phyloP scores from a whole-genome alignment of 2,888 invertebrate species.

The Callyntrura guangdongensis region DNA sequence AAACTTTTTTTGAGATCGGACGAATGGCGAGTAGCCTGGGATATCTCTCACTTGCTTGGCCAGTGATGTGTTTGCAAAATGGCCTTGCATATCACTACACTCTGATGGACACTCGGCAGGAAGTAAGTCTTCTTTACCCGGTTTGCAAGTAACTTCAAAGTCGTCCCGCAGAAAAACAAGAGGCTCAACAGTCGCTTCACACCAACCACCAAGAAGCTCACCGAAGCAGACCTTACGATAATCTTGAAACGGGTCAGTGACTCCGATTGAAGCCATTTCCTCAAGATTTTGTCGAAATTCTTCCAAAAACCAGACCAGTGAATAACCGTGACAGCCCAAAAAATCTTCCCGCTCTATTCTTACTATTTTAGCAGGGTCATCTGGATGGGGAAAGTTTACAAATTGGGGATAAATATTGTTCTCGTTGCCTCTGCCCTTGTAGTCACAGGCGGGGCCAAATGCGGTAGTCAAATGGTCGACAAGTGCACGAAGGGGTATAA shows the following conservation, averaged over 20 bases:
- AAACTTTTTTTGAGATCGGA: background rate
- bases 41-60: background rate
- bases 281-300: background rate
- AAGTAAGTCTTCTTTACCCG: no score
- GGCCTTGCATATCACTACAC: slow-evolving; percentile 21
- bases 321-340: slow-evolving; percentile 21
- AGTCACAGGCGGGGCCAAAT: background rate
- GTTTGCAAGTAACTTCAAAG: background rate
- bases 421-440: background rate
- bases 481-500: background rate
- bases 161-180: slow-evolving; percentile 10
- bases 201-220: slow-evolving; percentile 19
- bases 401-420: background rate
- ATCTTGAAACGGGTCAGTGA: background rate
- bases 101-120: background rate
- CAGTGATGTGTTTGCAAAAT: background rate
- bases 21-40: background rate
- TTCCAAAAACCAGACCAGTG: background rate
- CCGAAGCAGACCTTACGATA: background rate
- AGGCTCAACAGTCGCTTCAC: background rate
- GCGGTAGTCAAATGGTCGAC: background rate
- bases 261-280: background rate
- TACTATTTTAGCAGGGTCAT: no score
- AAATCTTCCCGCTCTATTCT: background rate
- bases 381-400: background rate